A percentile compares a stretch with the other conserved stretches of the same genome.
phyloP scores from a whole-genome alignment of 2,113 vertebrate species.

The Prunella himalayana region DNA sequence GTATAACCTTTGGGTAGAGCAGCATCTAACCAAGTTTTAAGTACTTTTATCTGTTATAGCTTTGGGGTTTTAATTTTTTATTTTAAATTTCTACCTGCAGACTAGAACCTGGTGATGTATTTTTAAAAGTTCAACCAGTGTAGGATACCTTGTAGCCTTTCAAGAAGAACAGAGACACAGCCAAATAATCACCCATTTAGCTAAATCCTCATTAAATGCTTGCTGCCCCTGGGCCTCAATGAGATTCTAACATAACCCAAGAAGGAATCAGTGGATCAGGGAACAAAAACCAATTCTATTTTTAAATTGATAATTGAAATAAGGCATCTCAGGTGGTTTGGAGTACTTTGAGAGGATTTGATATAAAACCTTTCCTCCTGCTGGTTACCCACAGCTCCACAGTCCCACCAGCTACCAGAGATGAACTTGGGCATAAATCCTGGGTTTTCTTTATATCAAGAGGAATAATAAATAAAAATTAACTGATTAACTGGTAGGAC shows the following conservation, averaged over 20 bases:
- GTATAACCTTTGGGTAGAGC: background rate
- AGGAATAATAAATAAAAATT: background rate
- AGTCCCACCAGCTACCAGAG: background rate
- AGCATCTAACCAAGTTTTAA: background rate
- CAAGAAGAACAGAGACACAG: background rate
- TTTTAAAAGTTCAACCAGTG: background rate
- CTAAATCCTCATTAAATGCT: constrained; percentile 1
- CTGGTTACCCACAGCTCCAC: background rate
- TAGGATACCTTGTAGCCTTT: background rate
- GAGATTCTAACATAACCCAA: background rate
- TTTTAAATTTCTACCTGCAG: background rate
- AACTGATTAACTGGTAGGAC: background rate
- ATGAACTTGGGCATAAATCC: background rate
- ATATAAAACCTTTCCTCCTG: background rate
- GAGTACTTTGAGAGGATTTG: background rate
- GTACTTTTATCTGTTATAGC: background rate
- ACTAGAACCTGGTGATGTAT: background rate
- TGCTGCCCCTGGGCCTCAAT: background rate
- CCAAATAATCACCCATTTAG: background rate
- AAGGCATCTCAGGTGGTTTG: background rate
- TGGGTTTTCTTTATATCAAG: background rate
- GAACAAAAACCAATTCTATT: background rate
- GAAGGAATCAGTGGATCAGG: background rate
- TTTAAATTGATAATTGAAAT: constrained; percentile 47
- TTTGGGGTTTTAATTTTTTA: background rate